phyloP scores from a whole-genome alignment of 2,888 invertebrate genomes.

The Apomyelois bistriatella region DNA sequence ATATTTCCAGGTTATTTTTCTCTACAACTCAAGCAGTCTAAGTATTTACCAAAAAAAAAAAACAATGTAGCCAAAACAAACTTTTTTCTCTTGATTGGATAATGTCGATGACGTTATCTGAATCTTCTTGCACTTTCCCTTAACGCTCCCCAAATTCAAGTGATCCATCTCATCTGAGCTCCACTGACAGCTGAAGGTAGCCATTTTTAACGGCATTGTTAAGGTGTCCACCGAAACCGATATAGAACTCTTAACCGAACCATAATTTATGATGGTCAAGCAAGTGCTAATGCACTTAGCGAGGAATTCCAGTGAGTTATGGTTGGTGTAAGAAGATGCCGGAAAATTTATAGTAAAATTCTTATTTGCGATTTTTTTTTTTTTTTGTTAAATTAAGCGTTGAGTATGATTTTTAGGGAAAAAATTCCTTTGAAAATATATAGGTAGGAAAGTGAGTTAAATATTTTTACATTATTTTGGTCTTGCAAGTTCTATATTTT shows the following conservation, averaged over 20 bases:
- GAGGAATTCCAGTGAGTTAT: background rate
- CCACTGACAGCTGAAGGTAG: constrained; percentile 51
- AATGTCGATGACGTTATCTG: background rate
- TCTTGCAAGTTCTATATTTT: no score
- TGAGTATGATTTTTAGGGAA: no score
- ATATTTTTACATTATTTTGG: no score
- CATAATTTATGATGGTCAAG: constrained; percentile 37
- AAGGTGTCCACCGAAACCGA: constrained; percentile 50
- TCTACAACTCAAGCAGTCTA: no score
- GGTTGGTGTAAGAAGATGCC: background rate
- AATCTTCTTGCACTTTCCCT: constrained; percentile 14
- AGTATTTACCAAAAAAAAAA: no score
- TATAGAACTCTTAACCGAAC: constrained; percentile 24
- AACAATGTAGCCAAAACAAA: no score
- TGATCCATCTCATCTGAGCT: constrained; percentile 47
- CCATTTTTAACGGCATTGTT: constrained; percentile 75
- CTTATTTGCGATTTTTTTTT: no score
- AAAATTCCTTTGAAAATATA: no score
- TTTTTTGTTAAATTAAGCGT: no score
- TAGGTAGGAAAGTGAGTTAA: no score
- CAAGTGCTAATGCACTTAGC: constrained; percentile 9
- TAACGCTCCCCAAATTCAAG: constrained; percentile 31
- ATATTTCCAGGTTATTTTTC: no score
- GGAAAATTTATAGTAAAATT: no score
- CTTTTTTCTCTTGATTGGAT: background rate